phyloP scores from a whole-genome alignment of 2,113 vertebrate species.

The Amazona guildingii region DNA sequence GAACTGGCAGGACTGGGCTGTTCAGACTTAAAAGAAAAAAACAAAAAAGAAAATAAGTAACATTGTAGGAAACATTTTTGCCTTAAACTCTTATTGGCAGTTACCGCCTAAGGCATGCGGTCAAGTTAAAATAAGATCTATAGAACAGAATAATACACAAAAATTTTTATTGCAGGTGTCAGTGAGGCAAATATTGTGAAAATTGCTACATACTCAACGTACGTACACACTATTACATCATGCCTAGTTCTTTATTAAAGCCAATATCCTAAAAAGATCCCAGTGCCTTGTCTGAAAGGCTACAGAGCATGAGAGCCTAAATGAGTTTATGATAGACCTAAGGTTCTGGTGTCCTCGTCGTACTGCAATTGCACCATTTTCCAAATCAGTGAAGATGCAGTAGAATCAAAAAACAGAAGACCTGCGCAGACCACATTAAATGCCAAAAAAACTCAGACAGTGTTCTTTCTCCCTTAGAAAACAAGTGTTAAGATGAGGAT shows the following conservation, averaged over 20 bases:
- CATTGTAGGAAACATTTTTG: not conserved
- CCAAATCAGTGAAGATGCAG: not conserved
- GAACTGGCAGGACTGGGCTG: slow-evolving; percentile 95
- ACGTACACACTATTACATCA: not conserved
- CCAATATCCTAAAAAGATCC: not conserved
- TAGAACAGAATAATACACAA: not conserved
- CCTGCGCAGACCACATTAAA: not conserved
- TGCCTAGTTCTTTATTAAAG: not conserved
- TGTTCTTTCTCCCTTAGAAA: not conserved
- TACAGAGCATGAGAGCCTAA: not conserved
- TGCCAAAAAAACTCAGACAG: not conserved
- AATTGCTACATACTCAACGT: not conserved
- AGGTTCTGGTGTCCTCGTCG: not conserved
- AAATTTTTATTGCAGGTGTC: not conserved
- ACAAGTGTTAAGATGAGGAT: not conserved
- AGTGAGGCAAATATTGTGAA: not conserved
- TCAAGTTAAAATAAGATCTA: not conserved
- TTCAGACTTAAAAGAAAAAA: slow-evolving; percentile 80
- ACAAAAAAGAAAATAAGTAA: slow-evolving; percentile 7
- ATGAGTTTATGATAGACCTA: not conserved
- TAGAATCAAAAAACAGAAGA: not conserved
- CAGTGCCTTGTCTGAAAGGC: not conserved
- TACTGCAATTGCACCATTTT: not conserved
- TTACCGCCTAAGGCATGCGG: not conserved
- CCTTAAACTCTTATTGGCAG: not conserved